phyloP scores from a whole-genome alignment of 2,113 vertebrate species.

The Epinephelus fuscoguttatus region DNA sequence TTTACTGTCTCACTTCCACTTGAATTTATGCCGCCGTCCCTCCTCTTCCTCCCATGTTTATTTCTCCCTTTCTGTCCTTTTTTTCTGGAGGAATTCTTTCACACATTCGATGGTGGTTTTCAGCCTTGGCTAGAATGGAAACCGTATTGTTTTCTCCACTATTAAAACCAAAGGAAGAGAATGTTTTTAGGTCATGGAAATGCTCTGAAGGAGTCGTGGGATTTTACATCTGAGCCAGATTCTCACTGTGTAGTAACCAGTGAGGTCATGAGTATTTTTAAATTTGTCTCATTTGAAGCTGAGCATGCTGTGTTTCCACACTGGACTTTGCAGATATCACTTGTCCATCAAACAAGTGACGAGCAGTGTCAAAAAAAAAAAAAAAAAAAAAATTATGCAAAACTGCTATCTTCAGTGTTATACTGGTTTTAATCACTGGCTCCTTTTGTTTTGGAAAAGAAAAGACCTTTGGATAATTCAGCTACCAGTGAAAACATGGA shows the following conservation, averaged over 20 bases:
- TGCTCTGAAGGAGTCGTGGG: constrained; percentile 26
- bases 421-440: too few relatives aligned
- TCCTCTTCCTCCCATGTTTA: neutral
- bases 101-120: constrained; percentile 24
- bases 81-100: constrained; percentile 17
- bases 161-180: constrained; percentile 3
- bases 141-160: constrained; percentile 21
- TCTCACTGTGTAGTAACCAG: neutral
- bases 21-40: constrained; percentile 52
- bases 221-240: constrained; percentile 32
- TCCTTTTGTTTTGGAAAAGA: too few relatives aligned
- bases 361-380: too few relatives aligned
- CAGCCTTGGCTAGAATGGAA: constrained; percentile 11
- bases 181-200: constrained; percentile 44
- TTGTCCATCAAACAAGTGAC: neutral
- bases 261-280: constrained; percentile 44
- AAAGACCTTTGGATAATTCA: too few relatives aligned
- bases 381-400: too few relatives aligned
- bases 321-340: neutral
- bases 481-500: too few relatives aligned
- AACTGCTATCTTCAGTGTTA: too few relatives aligned
- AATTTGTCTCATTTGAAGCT: neutral
- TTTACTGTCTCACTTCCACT: constrained; percentile 63
- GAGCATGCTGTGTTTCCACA: neutral
- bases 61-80: neutral